A percentile compares a stretch with the other conserved stretches of the same genome.
These are phyloP conservation scores for Chaetodon auriga DNA, from an alignment of 2,113 vertebrate species.

Conservation along the genomic window DNA sequence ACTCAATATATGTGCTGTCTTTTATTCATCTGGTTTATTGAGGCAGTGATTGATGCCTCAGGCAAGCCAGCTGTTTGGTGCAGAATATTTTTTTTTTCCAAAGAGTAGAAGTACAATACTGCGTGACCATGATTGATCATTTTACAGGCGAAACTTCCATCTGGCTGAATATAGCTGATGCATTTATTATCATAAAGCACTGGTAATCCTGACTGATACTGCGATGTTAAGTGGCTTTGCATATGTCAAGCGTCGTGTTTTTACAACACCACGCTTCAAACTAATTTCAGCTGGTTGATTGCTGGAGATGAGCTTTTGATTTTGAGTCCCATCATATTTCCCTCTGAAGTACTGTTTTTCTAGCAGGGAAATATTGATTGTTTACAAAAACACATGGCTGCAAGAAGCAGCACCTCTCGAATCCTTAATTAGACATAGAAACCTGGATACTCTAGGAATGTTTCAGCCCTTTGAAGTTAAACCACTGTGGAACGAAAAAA, in stretches of 20 bases:
- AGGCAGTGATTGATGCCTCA: constrained; percentile 25
- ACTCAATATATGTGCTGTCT: neutral
- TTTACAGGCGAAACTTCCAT: neutral
- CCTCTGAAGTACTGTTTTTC: constrained; percentile 57
- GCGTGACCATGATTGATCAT: constrained; percentile 26
- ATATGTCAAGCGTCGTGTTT: constrained; percentile 40
- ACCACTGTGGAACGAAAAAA: constrained; percentile 45
- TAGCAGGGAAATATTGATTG: constrained; percentile 70
- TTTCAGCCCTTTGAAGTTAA: constrained; percentile 76
- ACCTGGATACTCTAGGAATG: constrained; percentile 79
- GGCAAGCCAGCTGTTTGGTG: constrained; percentile 31
- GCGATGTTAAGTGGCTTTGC: constrained; percentile 27
- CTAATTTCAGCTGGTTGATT: constrained; percentile 49
- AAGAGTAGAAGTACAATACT: constrained; percentile 9
- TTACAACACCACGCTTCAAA: constrained; percentile 18
- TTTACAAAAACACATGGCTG: constrained; percentile 67
- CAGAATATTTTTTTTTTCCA: constrained; percentile 4
- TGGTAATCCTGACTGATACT: constrained; percentile 25
- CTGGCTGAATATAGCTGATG: constrained; percentile 16
- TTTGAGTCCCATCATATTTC: constrained; percentile 45
- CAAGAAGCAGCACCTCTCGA: constrained; percentile 58
- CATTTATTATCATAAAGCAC: constrained; percentile 25
- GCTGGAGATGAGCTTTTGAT: constrained; percentile 40
- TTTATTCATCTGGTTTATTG: constrained; percentile 26
- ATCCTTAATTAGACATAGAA: constrained; percentile 80